These are phyloP conservation scores for Edolisoma coerulescens DNA, from an alignment of 2,113 vertebrate species.

Conservation along the genomic window DNA sequence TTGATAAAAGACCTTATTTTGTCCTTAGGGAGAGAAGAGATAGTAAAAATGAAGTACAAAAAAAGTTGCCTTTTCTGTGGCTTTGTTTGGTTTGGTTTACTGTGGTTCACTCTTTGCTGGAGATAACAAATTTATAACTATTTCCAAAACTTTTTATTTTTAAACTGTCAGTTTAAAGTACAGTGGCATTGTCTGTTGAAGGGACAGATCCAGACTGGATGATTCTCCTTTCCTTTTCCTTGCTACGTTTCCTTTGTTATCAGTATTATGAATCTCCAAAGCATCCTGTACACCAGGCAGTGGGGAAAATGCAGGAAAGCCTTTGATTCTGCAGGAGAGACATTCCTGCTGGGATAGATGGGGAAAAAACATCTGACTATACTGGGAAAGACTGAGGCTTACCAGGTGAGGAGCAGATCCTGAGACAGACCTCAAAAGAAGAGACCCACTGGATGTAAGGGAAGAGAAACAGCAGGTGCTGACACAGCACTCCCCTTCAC, in stretches of 20 bases:
- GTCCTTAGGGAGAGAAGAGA: background rate
- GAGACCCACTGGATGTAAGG: background rate
- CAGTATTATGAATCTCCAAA: background rate
- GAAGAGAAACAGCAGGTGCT: background rate
- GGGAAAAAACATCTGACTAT: background rate
- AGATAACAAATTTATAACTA: background rate
- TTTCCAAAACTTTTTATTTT: background rate
- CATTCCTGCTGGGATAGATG: background rate
- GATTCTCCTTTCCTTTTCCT: background rate
- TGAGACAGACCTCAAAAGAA: background rate
- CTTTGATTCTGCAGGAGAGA: background rate
- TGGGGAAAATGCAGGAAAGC: background rate
- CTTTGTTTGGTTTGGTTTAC: accelerated
- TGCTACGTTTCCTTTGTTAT: background rate
- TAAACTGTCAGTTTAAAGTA: background rate
- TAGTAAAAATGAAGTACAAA: background rate
- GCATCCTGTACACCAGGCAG: background rate
- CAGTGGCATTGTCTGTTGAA: background rate
- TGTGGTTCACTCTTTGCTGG: background rate
- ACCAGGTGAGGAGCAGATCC: background rate
- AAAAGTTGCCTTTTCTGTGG: background rate
- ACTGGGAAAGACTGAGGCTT: background rate
- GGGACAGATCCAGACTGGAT: background rate
- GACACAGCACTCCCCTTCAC: background rate
- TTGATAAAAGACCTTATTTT: background rate